A percentile compares a stretch with the other conserved stretches of the same genome.
Evolutionary conservation across 2,797 vertebrate genomes (phyloP).

Genomic region (Botia kubotai): DNA sequence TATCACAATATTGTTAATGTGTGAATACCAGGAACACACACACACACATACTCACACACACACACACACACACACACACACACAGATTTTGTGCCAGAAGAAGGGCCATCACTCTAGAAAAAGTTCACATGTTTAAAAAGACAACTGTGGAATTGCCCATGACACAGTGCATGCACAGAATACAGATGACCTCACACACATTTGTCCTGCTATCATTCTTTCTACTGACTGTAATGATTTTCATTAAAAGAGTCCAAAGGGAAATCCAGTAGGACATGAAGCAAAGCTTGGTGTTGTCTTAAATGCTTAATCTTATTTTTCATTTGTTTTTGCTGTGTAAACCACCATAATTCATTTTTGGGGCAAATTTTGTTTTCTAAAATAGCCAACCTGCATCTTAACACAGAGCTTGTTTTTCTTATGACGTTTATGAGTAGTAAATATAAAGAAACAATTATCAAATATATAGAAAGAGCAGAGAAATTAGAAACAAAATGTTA

Average conservation of each 20-base stretch:
- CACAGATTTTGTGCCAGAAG: neutral
- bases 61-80: neutral
- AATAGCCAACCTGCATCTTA: no score
- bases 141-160: neutral
- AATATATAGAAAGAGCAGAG: no score
- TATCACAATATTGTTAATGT: no score
- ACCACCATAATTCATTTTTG: neutral
- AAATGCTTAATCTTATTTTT: neutral
- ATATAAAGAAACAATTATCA: no score
- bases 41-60: neutral
- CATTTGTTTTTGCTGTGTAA: neutral
- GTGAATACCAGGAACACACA: no score
- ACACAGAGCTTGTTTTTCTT: no score
- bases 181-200: neutral
- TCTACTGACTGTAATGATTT: neutral
- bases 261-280: neutral
- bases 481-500: no score
- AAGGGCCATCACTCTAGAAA: neutral
- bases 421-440: no score
- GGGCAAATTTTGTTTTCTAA: neutral
- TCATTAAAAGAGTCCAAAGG: neutral
- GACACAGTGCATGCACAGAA: neutral
- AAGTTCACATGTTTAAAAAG: no score
- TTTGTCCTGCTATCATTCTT: neutral
- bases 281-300: neutral